Conservation (phyloP, 2,797 vertebrate genomes). For the Neopelma chrysocephalum region DNA sequence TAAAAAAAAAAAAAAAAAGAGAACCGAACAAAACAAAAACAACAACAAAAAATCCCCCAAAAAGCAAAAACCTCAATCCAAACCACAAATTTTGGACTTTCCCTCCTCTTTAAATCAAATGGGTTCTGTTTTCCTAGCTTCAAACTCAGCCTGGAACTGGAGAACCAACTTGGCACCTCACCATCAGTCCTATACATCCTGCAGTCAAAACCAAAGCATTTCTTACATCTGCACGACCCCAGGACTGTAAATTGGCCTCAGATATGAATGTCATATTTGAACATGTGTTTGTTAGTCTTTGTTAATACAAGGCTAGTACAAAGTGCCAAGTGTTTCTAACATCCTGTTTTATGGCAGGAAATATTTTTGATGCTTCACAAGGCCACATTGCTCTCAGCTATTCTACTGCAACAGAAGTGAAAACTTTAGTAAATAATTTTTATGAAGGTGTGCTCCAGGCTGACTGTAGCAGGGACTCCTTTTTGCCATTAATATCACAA, state of each 20-base stretch:
- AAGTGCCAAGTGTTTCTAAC: neutral
- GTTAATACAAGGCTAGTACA: neutral
- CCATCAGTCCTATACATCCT: neutral
- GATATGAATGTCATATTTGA: neutral
- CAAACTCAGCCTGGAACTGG: neutral
- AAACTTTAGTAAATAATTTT: neutral
- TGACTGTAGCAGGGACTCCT: neutral
- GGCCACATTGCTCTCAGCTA: neutral
- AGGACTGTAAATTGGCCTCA: neutral
- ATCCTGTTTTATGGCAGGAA: neutral
- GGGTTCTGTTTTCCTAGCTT: neutral
- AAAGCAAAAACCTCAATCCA: neutral
- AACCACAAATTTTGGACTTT: neutral
- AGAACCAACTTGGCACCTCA: neutral
- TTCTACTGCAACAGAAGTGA: neutral
- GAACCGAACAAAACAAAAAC: too few relatives aligned
- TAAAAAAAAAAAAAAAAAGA: neutral
- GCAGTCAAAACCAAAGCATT: neutral
- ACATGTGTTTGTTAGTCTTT: neutral
- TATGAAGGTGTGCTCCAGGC: neutral
- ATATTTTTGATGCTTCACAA: neutral
- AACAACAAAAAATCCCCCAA: neutral
- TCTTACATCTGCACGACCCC: accelerated
- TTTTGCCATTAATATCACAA: neutral
- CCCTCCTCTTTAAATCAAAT: neutral